Conservation (phyloP, 2,888 invertebrate species). For the Apantesis nais region DNA sequence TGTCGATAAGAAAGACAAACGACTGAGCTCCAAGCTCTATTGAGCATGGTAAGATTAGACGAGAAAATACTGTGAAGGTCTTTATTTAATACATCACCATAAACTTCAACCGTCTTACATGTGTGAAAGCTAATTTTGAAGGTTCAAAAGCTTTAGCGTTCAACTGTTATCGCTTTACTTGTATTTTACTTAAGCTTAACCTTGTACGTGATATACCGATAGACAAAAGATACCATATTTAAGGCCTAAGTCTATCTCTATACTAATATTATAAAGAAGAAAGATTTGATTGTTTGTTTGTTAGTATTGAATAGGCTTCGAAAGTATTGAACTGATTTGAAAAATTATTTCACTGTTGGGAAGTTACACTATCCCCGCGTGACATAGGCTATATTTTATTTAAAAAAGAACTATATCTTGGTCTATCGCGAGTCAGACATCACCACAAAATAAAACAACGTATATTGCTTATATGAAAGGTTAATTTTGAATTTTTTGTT, state of each 20-base stretch:
- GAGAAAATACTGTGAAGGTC: background rate
- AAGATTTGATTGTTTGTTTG: too few relatives aligned
- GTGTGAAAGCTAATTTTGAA: constrained; percentile 9
- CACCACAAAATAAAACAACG: too few relatives aligned
- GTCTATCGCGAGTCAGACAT: too few relatives aligned
- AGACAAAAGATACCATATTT: background rate
- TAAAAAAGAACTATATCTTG: too few relatives aligned
- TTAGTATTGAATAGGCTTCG: too few relatives aligned
- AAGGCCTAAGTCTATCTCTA: constrained; percentile 5
- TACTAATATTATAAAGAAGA: too few relatives aligned
- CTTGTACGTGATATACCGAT: constrained; percentile 8
- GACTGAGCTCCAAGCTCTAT: background rate
- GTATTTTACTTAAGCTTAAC: constrained; percentile 7
- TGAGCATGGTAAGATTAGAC: background rate
- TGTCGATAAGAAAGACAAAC: background rate
- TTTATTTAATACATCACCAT: constrained; percentile 6
- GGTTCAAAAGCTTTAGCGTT: constrained; percentile 10
- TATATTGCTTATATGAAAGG: too few relatives aligned
- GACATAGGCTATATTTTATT: too few relatives aligned
- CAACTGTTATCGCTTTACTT: constrained; percentile 11
- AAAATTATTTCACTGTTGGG: too few relatives aligned
- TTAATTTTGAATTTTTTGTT: too few relatives aligned
- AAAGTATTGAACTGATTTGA: too few relatives aligned
- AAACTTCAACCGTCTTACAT: constrained; percentile 2
- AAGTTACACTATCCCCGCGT: too few relatives aligned